These are phyloP conservation scores for Garrulus glandarius DNA, from an alignment of 2,797 vertebrate species.

Conservation along the genomic window DNA sequence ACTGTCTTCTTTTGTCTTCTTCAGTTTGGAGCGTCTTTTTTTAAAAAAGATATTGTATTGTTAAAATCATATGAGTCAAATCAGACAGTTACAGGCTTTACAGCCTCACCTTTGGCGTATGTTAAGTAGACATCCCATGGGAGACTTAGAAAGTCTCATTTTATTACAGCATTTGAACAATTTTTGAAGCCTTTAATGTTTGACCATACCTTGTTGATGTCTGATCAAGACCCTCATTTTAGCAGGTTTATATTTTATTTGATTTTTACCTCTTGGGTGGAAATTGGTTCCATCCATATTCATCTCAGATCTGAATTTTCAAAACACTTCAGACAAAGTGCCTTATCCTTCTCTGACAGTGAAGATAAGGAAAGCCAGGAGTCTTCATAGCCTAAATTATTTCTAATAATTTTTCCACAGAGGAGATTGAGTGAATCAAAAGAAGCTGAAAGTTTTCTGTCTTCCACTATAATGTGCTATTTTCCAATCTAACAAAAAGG, in stretches of 20 bases:
- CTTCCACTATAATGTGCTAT: neutral
- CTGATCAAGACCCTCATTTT: neutral
- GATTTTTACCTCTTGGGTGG: neutral
- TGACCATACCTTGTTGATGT: neutral
- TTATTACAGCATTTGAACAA: neutral
- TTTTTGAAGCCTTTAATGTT: neutral
- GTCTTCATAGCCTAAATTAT: neutral
- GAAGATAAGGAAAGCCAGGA: neutral
- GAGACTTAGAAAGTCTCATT: neutral
- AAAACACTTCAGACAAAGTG: neutral
- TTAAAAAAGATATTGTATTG: accelerated
- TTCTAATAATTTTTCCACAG: neutral
- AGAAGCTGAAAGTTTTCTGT: neutral
- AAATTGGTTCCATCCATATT: neutral
- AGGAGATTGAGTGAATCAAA: neutral
- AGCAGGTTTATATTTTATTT: neutral
- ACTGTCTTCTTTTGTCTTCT: neutral
- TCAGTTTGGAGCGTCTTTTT: neutral
- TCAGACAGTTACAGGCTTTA: neutral
- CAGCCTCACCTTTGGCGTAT: neutral
- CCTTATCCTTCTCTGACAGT: neutral
- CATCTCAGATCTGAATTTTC: neutral
- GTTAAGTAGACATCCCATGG: accelerated
- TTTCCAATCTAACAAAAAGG: neutral
- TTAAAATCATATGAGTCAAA: neutral